These are phyloP conservation scores for Pseudolaguvia tuberculata DNA, from an alignment of 2,113 vertebrate genomes.

Conservation along the genomic window DNA sequence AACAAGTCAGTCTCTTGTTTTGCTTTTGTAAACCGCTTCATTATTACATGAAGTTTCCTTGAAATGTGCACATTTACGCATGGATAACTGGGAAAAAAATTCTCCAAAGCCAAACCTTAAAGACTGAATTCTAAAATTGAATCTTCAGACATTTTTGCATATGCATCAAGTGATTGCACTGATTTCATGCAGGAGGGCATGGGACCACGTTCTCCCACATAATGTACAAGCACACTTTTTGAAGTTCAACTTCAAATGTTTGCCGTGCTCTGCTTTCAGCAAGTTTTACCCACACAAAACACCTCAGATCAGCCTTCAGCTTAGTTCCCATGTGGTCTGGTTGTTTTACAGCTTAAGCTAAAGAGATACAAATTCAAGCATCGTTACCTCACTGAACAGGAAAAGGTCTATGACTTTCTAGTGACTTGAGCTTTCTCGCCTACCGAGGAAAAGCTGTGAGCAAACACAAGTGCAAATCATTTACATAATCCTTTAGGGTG, in stretches of 20 bases:
- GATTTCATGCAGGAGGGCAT: conserved; percentile 55
- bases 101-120: neutral
- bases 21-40: neutral
- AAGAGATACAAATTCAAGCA: conserved; percentile 39
- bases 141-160: neutral
- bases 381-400: conserved; percentile 15
- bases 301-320: conserved; percentile 60
- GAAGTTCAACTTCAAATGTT: conserved; percentile 64
- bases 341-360: conserved; percentile 37
- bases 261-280: conserved; percentile 45
- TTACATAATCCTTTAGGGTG: conserved; percentile 41
- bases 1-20: neutral
- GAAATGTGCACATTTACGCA: neutral
- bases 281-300: conserved; percentile 60
- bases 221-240: conserved; percentile 61
- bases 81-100: neutral
- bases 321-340: conserved; percentile 54
- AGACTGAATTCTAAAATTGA: neutral
- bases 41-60: neutral
- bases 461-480: conserved; percentile 24
- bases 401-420: conserved; percentile 10
- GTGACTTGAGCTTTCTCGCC: conserved; percentile 18
- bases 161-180: conserved; percentile 10
- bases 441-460: conserved; percentile 11
- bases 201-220: conserved; percentile 63